Percentiles rank a stretch among this genome's conserved stretches.
Evolutionary conservation across 1,140 invertebrate genomes (phyloP).

Genomic region (Drosophila ohnishii): DNA sequence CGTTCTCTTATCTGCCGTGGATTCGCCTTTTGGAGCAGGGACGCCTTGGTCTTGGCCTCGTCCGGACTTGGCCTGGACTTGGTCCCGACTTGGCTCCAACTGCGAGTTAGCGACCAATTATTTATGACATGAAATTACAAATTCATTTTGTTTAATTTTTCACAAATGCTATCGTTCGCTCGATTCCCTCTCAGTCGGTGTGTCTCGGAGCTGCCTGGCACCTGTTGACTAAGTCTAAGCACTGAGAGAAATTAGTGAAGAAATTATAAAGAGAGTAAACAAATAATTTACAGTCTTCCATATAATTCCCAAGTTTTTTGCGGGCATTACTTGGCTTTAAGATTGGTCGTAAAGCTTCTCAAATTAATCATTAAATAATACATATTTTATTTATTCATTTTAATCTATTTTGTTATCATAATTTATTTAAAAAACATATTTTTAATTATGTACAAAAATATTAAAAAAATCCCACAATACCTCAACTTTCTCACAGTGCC

Average conservation of each 20-base stretch:
- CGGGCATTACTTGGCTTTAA: background rate
- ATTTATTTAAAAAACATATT: background rate
- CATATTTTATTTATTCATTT: background rate
- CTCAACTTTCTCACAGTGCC: constrained; percentile 5
- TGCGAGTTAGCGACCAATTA: constrained; percentile 80
- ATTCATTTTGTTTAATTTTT: constrained; percentile 83
- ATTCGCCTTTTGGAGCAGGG: constrained; percentile 46
- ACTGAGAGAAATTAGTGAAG: constrained; percentile 1
- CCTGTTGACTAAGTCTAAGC: constrained; percentile 47
- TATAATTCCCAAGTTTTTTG: background rate
- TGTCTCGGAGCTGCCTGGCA: constrained; percentile 18
- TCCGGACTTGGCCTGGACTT: constrained; percentile 27
- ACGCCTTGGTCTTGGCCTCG: constrained; percentile 10
- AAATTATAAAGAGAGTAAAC: background rate
- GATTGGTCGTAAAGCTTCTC: background rate
- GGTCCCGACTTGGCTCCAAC: constrained; percentile 42
- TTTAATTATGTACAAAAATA: background rate
- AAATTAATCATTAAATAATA: background rate
- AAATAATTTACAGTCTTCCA: background rate
- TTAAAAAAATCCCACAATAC: background rate
- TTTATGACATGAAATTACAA: constrained; percentile 83
- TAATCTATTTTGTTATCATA: background rate
- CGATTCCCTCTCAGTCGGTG: constrained; percentile 2
- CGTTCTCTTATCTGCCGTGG: constrained; percentile 26
- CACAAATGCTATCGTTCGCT: constrained; percentile 57